phyloP scores from a whole-genome alignment of 2,888 invertebrate species.

The Leptarthrus brevirostris region DNA sequence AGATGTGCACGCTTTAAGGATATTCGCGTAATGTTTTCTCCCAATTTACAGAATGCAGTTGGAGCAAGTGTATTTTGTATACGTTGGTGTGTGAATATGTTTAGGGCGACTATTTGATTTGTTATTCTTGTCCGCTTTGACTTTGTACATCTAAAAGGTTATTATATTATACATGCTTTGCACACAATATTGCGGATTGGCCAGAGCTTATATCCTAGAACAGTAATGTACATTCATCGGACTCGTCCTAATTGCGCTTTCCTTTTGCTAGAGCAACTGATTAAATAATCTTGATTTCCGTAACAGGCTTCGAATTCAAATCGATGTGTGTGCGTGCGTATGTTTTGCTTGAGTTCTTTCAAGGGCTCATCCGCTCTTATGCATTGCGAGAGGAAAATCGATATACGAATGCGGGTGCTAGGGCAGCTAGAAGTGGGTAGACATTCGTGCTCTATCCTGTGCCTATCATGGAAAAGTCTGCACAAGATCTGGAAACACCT shows the following conservation, averaged over 20 bases:
- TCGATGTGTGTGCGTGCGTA: not conserved
- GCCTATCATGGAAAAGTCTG: not conserved
- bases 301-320: too few relatives aligned
- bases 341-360: slow-evolving; percentile 1
- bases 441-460: slow-evolving; percentile 1
- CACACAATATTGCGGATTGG: too few relatives aligned
- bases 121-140: not conserved
- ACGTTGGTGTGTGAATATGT: not conserved
- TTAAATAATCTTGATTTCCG: too few relatives aligned
- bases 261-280: too few relatives aligned
- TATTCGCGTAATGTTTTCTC: not conserved
- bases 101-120: too few relatives aligned
- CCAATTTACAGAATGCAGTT: not conserved
- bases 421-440: not conserved
- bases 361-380: slow-evolving; percentile 4
- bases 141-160: not conserved
- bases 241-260: not conserved
- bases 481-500: not conserved
- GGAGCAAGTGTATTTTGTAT: too few relatives aligned
- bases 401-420: not conserved
- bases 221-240: not conserved
- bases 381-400: not conserved
- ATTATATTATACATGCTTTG: too few relatives aligned
- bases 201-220: too few relatives aligned
- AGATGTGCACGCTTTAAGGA: not conserved